Conservation (phyloP, 92 coral and sea anemone species). For the Epizoanthus rinbou region DNA sequence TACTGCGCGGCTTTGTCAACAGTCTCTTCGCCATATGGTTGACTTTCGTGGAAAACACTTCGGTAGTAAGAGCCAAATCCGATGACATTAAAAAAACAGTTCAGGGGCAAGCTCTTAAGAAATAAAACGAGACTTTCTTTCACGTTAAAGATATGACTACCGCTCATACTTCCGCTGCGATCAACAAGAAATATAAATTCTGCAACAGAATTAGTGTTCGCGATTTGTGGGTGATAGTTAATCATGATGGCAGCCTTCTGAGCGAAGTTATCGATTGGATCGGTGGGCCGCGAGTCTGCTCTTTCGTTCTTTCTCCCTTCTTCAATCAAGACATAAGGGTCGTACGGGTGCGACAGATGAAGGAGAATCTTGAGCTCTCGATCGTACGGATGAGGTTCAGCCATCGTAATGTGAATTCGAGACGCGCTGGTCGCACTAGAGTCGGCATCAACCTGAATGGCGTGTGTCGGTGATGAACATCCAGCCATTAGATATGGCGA, state of each 20-base stretch:
- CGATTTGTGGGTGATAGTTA: slow-evolving; percentile 77
- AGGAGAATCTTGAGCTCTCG: slow-evolving; percentile 83
- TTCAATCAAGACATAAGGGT: slow-evolving; percentile 88
- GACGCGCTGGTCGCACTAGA: slow-evolving; percentile 88
- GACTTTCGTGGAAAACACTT: slow-evolving; percentile 82
- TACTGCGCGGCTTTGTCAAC: slow-evolving; percentile 75
- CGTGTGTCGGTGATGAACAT: slow-evolving; percentile 92
- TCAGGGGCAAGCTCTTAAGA: slow-evolving; percentile 87
- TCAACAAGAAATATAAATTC: slow-evolving; percentile 93
- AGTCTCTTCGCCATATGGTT: slow-evolving; percentile 69
- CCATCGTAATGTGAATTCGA: slow-evolving; percentile 85
- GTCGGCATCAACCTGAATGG: slow-evolving; percentile 97
- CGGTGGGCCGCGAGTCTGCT: slow-evolving; percentile 31
- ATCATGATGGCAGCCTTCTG: slow-evolving; percentile 84
- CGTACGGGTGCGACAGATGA: slow-evolving; percentile 86
- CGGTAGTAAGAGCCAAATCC: slow-evolving; percentile 95
- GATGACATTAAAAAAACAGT: slow-evolving; percentile 77
- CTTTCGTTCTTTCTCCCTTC: slow-evolving; percentile 69
- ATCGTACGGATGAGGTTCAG: slow-evolving; percentile 88
- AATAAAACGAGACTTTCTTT: slow-evolving; percentile 83
- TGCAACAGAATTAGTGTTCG: slow-evolving; percentile 45
- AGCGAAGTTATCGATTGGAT: slow-evolving; percentile 66
- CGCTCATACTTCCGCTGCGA: slow-evolving; percentile 99
- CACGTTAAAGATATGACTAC: slow-evolving; percentile 89
- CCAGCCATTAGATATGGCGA: slow-evolving; percentile 96